Percentiles rank a stretch among this genome's conserved stretches.
Evolutionary conservation across 2,888 invertebrate species (phyloP).

Genomic region (Chorisops tibialis): DNA sequence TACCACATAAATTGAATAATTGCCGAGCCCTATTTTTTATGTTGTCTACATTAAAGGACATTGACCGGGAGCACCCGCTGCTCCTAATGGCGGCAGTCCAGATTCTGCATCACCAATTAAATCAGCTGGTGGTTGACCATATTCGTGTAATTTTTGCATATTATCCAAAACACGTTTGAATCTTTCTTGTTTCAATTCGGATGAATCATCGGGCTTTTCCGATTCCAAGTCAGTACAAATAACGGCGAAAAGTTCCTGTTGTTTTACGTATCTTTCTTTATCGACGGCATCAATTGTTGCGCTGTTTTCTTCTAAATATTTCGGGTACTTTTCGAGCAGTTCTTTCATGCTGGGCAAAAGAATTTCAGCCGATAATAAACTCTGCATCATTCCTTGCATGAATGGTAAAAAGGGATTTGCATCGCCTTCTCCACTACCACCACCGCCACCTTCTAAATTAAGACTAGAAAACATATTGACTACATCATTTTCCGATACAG

Average conservation of each 20-base stretch:
- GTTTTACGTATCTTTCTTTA: conserved; percentile 71
- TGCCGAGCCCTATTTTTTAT: not conserved
- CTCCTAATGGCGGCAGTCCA: conserved; percentile 19
- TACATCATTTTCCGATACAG: conserved; percentile 68
- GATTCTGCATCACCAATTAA: conserved; percentile 60
- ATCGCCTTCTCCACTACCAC: conserved; percentile 52
- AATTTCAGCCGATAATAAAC: conserved; percentile 81
- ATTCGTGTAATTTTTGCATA: conserved; percentile 89
- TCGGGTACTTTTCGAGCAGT: conserved; percentile 78
- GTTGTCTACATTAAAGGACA: conserved; percentile 48
- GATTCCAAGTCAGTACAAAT: conserved; percentile 77
- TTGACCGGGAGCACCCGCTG: conserved; percentile 42
- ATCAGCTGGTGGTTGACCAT: conserved; percentile 85
- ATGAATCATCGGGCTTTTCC: conserved; percentile 70
- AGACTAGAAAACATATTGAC: conserved; percentile 67
- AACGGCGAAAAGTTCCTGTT: conserved; percentile 72
- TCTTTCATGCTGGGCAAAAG: conserved; percentile 87
- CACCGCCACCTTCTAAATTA: conserved; percentile 38
- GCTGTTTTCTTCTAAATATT: conserved; percentile 76
- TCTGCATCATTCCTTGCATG: conserved; percentile 88
- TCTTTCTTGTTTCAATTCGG: conserved; percentile 71
- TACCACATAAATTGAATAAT: too few species aligned
- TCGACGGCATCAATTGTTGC: conserved; percentile 65
- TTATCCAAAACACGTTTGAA: conserved; percentile 76
- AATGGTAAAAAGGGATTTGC: conserved; percentile 72